phyloP scores from a whole-genome alignment of 1,140 invertebrate genomes.

The Tenebrio molitor region DNA sequence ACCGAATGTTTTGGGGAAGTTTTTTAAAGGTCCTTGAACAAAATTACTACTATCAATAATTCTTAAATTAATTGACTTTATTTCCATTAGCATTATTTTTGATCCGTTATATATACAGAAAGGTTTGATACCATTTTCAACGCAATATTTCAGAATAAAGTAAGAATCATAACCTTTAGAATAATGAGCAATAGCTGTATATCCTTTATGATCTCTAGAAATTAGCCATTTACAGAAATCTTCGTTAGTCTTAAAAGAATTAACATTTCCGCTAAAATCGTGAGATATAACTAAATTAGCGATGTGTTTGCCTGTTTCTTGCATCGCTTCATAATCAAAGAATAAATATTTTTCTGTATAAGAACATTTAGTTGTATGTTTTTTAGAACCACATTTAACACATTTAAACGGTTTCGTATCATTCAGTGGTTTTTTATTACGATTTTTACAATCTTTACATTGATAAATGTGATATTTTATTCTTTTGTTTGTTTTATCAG shows the following conservation, averaged over 20 bases:
- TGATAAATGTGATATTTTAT: too few relatives aligned
- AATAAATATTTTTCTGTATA: slow-evolving; percentile 26
- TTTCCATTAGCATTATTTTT: slow-evolving; percentile 43
- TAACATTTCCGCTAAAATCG: too few relatives aligned
- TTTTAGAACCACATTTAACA: slow-evolving; percentile 14
- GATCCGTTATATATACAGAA: slow-evolving; percentile 38
- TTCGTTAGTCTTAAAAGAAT: too few relatives aligned
- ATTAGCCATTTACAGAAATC: too few relatives aligned
- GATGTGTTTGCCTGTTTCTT: too few relatives aligned
- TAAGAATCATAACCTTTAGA: slow-evolving; percentile 32
- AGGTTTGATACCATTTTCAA: slow-evolving; percentile 40
- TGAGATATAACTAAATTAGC: too few relatives aligned
- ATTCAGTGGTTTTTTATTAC: too few relatives aligned
- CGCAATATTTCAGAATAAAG: slow-evolving; percentile 34
- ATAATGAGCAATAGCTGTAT: too few relatives aligned
- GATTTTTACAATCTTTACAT: too few relatives aligned
- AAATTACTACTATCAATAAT: slow-evolving; percentile 44
- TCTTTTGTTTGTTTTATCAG: background rate
- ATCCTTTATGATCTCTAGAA: too few relatives aligned
- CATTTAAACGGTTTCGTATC: too few relatives aligned
- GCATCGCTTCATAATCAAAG: background rate
- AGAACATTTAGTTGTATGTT: slow-evolving; percentile 18
- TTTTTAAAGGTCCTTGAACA: slow-evolving; percentile 42
- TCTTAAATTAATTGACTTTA: slow-evolving; percentile 43
- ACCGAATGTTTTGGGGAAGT: slow-evolving; percentile 35